Percentiles rank a stretch among this genome's conserved stretches.
These are phyloP conservation scores for Bombus picipes DNA, from an alignment of 1,140 invertebrate genomes.

Conservation along the genomic window DNA sequence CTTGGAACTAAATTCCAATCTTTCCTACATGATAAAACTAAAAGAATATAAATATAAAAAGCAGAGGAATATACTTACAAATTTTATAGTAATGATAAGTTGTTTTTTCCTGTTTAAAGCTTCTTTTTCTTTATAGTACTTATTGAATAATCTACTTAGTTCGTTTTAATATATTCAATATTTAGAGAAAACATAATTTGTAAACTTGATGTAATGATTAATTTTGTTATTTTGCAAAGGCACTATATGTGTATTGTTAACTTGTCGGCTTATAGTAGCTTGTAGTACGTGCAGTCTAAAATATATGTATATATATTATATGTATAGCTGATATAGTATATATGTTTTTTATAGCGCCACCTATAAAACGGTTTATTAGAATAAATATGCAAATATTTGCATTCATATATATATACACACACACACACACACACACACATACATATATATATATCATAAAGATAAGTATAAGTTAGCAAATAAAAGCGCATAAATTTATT, in stretches of 20 bases:
- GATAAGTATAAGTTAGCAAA: no score
- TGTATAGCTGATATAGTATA: neutral
- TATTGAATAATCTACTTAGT: neutral
- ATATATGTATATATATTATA: no score
- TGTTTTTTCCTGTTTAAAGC: no score
- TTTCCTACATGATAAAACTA: no score
- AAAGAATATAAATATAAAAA: neutral
- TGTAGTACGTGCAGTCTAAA: neutral
- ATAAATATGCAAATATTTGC: no score
- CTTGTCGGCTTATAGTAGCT: neutral
- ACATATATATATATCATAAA: no score
- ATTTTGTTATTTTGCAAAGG: neutral
- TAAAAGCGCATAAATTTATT: no score
- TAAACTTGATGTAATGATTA: neutral
- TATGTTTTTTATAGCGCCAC: neutral
- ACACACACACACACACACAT: no score
- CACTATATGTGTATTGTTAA: neutral
- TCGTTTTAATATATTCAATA: neutral
- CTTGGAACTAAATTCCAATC: no score
- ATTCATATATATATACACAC: no score
- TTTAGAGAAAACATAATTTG: neutral
- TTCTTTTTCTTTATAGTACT: no score
- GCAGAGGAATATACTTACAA: neutral
- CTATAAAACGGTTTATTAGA: neutral
- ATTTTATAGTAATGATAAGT: neutral